phyloP scores from a whole-genome alignment of 2,113 vertebrate species.

The Eurystomus gularis region DNA sequence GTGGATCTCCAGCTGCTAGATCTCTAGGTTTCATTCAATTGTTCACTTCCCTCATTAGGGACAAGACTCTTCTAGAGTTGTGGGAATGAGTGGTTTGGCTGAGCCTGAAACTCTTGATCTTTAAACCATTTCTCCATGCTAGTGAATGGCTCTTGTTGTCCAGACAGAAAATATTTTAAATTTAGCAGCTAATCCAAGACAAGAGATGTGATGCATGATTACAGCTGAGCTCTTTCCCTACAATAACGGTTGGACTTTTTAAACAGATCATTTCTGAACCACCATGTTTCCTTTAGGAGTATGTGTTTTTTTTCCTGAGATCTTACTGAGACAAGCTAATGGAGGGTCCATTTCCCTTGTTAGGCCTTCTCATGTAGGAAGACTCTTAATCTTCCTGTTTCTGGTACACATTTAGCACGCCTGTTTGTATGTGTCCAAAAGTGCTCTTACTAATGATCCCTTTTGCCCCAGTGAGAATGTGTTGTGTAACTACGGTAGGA shows the following conservation, averaged over 20 bases:
- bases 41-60: not conserved
- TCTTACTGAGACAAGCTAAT: not conserved
- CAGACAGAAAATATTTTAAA: not conserved
- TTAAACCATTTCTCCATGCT: not conserved
- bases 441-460: not conserved
- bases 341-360: not conserved
- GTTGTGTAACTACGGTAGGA: not conserved
- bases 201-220: not conserved
- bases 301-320: not conserved
- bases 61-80: not conserved
- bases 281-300: not conserved
- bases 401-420: not conserved
- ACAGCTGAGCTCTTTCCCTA: not conserved
- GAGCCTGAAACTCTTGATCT: not conserved
- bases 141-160: not conserved
- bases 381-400: not conserved
- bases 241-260: not conserved
- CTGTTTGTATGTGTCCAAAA: not conserved
- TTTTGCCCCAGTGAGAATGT: slow-evolving; percentile 28
- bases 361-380: not conserved
- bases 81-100: not conserved
- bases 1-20: not conserved
- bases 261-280: not conserved
- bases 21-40: not conserved
- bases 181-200: not conserved